Conservation (phyloP, 2,888 invertebrate genomes). For the Aleiodes leptofemur region DNA sequence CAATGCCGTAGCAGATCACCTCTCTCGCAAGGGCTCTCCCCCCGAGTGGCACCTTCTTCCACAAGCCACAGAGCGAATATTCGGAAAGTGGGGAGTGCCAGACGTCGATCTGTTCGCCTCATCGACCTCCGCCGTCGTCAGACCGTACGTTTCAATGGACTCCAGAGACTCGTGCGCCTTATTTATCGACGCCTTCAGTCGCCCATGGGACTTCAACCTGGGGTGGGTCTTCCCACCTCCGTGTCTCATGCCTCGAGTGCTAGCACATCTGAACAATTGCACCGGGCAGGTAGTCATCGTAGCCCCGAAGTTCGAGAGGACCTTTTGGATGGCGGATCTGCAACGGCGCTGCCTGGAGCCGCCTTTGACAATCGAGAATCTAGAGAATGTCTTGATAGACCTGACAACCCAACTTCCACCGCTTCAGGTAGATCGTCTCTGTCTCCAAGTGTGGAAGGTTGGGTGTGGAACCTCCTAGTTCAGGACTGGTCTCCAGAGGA, state of each 20-base stretch:
- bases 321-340: neutral
- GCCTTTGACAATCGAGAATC: neutral
- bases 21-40: constrained; percentile 51
- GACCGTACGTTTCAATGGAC: constrained; percentile 48
- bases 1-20: constrained; percentile 61
- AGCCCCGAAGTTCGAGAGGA: constrained; percentile 20
- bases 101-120: constrained; percentile 54
- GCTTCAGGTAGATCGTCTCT: constrained; percentile 5
- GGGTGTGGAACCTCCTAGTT: constrained; percentile 14
- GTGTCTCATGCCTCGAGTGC: constrained; percentile 48
- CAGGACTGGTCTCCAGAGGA: constrained; percentile 7
- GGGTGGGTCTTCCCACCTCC: constrained; percentile 49
- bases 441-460: neutral
- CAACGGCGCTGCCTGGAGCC: too few species aligned
- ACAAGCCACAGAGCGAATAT: constrained; percentile 46
- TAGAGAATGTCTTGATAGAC: constrained; percentile 27
- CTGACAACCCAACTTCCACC: constrained; percentile 31
- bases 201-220: constrained; percentile 44
- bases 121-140: constrained; percentile 47
- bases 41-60: constrained; percentile 53
- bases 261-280: constrained; percentile 47
- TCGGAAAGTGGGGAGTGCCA: constrained; percentile 48
- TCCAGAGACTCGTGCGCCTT: constrained; percentile 47
- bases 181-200: constrained; percentile 54
- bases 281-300: constrained; percentile 25